These are phyloP conservation scores for Parochlus steinenii DNA, from an alignment of 2,888 invertebrate genomes.

Conservation along the genomic window DNA sequence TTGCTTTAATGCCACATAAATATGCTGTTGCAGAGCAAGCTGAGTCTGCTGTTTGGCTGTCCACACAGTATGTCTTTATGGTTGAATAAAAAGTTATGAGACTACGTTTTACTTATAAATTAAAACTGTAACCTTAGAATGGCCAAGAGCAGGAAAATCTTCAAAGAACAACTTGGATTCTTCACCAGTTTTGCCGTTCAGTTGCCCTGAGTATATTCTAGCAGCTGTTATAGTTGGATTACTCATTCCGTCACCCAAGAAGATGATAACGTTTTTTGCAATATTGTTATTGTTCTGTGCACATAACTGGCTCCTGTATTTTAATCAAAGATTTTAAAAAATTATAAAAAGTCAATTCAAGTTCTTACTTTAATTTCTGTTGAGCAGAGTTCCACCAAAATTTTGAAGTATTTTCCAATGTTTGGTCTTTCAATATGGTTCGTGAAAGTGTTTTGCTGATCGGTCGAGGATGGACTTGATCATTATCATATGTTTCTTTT, in stretches of 20 bases:
- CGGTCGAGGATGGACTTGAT: too few species aligned
- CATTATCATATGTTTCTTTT: too few species aligned
- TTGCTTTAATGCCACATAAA: constrained; percentile 53
- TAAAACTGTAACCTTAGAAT: constrained; percentile 40
- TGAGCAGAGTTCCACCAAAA: too few species aligned
- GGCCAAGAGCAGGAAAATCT: constrained; percentile 41
- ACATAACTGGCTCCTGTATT: too few species aligned
- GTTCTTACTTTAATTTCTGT: too few species aligned
- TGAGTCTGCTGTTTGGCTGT: constrained; percentile 56
- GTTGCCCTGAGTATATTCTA: constrained; percentile 45
- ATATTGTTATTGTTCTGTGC: constrained; percentile 25
- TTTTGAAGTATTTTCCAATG: background rate
- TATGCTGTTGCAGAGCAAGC: constrained; percentile 58
- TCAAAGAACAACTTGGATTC: constrained; percentile 43
- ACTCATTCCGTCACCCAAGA: constrained; percentile 53
- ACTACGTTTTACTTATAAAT: too few species aligned
- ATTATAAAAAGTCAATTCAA: too few species aligned
- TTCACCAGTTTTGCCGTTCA: constrained; percentile 36
- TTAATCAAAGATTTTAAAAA: too few species aligned
- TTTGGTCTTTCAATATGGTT: background rate
- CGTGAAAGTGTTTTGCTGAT: too few species aligned
- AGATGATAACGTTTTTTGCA: constrained; percentile 47
- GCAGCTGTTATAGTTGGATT: constrained; percentile 48
- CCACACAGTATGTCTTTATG: constrained; percentile 46
- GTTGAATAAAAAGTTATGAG: too few species aligned